A percentile compares a stretch with the other conserved stretches of the same genome.
These are phyloP conservation scores for Gouania willdenowi DNA, from an alignment of 2,797 vertebrate species.

Conservation along the genomic window DNA sequence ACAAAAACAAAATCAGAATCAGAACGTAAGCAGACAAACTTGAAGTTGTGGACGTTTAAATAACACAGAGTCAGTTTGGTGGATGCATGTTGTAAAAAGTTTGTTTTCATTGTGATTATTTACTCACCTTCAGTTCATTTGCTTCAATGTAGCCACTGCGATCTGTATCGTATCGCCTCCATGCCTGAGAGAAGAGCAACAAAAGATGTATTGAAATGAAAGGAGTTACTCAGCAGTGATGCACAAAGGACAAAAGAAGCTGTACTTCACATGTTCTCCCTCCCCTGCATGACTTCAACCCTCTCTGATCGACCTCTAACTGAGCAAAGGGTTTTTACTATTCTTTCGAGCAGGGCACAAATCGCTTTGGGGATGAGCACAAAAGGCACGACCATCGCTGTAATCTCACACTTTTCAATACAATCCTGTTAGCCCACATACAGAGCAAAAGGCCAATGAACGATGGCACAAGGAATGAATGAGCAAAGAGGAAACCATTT, in stretches of 20 bases:
- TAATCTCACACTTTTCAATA: conserved; percentile 42
- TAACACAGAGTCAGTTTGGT: no score
- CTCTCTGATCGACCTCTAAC: conserved; percentile 11
- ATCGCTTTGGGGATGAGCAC: conserved; percentile 15
- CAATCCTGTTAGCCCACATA: conserved; percentile 32
- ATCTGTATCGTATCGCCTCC: conserved; percentile 88
- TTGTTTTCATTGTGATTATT: neutral
- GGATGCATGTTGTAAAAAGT: no score
- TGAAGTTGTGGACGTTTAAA: neutral
- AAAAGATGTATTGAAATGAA: conserved; percentile 49
- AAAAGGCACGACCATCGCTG: conserved; percentile 11
- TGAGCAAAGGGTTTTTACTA: conserved; percentile 19
- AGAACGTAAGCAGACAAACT: conserved; percentile 4
- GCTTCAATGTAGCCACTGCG: conserved; percentile 95
- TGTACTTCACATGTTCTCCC: neutral
- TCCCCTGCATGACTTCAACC: neutral
- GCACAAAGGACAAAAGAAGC: conserved; percentile 11
- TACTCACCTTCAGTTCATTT: conserved; percentile 79
- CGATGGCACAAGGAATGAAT: conserved; percentile 6
- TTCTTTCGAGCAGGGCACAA: conserved; percentile 20
- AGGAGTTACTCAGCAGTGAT: conserved; percentile 7
- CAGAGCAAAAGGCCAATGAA: conserved; percentile 63
- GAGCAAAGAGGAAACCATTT: conserved; percentile 52
- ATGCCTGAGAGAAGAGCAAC: conserved; percentile 79
- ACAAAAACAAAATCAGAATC: conserved; percentile 10